Evolutionary conservation across 1,140 invertebrate species (phyloP).

Genomic region (Monomorium pharaonis): DNA sequence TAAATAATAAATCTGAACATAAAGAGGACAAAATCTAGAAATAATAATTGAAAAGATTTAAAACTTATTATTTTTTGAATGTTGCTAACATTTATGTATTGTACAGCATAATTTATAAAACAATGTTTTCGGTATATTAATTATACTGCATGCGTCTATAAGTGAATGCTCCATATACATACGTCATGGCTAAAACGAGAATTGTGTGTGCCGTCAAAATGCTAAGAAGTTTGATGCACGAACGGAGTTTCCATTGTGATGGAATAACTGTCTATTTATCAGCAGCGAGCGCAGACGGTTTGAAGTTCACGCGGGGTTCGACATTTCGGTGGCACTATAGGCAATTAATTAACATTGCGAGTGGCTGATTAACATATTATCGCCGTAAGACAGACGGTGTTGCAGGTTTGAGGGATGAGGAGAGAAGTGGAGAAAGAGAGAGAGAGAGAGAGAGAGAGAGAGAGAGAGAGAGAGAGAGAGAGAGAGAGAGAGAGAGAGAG

Average conservation of each 20-base stretch:
- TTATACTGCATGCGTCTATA: not conserved
- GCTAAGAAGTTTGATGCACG: slow-evolving; percentile 46
- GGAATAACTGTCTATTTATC: slow-evolving; percentile 60
- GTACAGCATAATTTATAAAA: not conserved
- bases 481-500: not conserved
- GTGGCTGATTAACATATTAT: slow-evolving; percentile 79
- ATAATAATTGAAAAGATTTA: not conserved
- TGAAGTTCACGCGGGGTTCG: slow-evolving; percentile 65
- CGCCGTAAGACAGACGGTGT: slow-evolving; percentile 73
- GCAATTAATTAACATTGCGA: slow-evolving; percentile 79
- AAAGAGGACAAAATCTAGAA: not conserved
- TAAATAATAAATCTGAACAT: not conserved
- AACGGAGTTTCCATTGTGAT: slow-evolving; percentile 47
- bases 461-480: not conserved
- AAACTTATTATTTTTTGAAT: not conserved
- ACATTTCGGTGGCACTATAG: slow-evolving; percentile 52
- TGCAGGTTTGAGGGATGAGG: slow-evolving; percentile 7
- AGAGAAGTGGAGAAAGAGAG: not conserved
- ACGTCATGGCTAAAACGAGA: slow-evolving; percentile 1
- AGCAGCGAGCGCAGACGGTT: slow-evolving; percentile 38
- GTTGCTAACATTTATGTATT: not conserved
- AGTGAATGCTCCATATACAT: not conserved
- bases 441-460: not conserved
- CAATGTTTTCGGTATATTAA: not conserved
- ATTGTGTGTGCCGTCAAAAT: not conserved